Evolutionary conservation across 2,113 vertebrate species (phyloP).

Genomic region (Raphicerus campestris): DNA sequence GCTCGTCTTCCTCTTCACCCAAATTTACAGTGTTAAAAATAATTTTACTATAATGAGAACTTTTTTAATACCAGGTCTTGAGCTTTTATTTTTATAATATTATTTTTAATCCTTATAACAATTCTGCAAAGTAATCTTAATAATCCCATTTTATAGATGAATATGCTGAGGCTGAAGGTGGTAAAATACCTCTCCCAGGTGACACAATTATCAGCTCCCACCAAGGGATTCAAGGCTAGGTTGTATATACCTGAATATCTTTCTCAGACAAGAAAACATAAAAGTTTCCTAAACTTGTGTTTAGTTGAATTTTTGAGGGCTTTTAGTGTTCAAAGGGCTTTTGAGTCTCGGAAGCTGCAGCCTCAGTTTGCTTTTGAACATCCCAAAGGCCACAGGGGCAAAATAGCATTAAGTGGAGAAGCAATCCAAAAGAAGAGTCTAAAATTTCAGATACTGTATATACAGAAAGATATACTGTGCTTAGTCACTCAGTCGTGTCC

Average conservation of each 20-base stretch:
- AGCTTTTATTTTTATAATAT: not conserved
- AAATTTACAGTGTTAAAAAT: not conserved
- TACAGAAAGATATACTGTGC: not conserved
- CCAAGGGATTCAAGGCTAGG: not conserved
- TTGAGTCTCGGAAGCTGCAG: not conserved
- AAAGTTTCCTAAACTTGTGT: no score
- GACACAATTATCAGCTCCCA: not conserved
- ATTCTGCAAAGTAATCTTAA: not conserved
- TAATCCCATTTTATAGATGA: not conserved
- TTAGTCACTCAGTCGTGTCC: not conserved
- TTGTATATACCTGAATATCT: not conserved
- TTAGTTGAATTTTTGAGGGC: not conserved
- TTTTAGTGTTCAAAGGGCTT: not conserved
- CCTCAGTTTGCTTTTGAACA: not conserved
- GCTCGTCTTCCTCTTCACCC: not conserved
- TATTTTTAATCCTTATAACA: not conserved
- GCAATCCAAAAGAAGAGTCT: not conserved
- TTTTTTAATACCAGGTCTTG: not conserved
- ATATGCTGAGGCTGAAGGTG: not conserved
- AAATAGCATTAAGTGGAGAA: not conserved
- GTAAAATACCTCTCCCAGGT: no score
- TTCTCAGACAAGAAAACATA: not conserved
- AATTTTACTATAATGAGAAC: not conserved
- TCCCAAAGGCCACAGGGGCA: not conserved
- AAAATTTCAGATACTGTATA: not conserved